phyloP scores from a whole-genome alignment of 1,140 invertebrate species.

The Coenobita brevimanus region DNA sequence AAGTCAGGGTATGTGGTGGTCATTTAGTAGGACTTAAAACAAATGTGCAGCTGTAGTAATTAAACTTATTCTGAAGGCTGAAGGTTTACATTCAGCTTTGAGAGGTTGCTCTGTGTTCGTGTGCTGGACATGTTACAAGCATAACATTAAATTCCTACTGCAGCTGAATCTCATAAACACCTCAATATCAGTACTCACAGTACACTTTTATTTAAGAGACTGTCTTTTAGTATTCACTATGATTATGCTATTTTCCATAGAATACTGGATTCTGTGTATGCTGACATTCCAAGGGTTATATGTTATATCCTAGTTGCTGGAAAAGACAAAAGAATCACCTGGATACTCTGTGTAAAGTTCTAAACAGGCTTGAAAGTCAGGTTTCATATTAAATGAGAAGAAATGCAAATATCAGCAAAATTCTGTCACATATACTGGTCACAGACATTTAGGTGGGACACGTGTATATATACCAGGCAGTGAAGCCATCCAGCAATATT shows the following conservation, averaged over 20 bases:
- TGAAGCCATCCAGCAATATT: too few relatives aligned
- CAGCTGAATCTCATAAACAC: background rate
- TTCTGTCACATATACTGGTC: too few relatives aligned
- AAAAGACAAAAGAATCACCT: background rate
- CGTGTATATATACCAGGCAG: too few relatives aligned
- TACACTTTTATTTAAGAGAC: background rate
- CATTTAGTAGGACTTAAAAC: too few relatives aligned
- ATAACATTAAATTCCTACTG: background rate
- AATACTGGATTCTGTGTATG: background rate
- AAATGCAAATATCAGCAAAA: background rate
- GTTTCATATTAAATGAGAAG: conserved; percentile 9
- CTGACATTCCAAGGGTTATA: background rate
- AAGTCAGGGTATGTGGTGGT: too few relatives aligned
- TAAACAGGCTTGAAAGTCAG: background rate
- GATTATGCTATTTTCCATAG: background rate
- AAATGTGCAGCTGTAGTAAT: background rate
- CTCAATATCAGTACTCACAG: background rate
- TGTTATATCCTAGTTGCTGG: background rate
- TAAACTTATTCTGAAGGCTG: background rate
- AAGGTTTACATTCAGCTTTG: conserved; percentile 7
- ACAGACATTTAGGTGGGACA: too few relatives aligned
- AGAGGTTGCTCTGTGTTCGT: background rate
- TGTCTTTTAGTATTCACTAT: background rate
- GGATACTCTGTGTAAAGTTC: background rate
- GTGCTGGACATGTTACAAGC: conserved; percentile 7